Evolutionary conservation across 2,113 vertebrate genomes (phyloP).

Genomic region (Mastomys natalensis): DNA sequence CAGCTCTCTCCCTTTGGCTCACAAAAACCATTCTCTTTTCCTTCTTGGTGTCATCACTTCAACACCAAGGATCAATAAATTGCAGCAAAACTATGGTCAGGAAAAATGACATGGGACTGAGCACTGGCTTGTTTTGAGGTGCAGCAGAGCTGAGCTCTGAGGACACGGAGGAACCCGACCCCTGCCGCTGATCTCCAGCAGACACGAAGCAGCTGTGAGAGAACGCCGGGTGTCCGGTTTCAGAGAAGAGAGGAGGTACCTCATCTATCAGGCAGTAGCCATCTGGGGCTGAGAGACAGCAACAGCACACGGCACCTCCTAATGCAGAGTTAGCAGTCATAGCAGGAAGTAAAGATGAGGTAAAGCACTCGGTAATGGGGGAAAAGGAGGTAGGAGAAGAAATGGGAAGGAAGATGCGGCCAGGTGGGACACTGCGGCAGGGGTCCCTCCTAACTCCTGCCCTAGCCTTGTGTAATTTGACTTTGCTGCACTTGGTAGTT

Average conservation of each 20-base stretch:
- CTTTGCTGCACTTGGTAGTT: background rate
- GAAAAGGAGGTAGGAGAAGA: background rate
- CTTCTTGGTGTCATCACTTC: constrained; percentile 38
- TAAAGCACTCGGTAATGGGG: background rate
- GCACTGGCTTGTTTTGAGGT: constrained; percentile 59
- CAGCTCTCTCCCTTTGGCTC: background rate
- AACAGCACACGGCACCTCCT: background rate
- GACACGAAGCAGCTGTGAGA: constrained; percentile 43
- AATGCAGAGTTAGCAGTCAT: background rate
- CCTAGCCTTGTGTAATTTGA: background rate
- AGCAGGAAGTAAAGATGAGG: background rate
- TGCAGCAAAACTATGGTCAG: background rate
- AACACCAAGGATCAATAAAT: constrained; percentile 9
- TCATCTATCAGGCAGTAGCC: constrained; percentile 25
- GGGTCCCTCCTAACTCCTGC: background rate
- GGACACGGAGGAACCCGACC: constrained; percentile 9
- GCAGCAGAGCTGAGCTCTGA: constrained; percentile 24
- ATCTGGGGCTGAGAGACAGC: background rate
- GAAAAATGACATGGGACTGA: constrained; percentile 13
- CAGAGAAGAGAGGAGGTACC: constrained; percentile 11
- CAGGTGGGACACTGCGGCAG: no score
- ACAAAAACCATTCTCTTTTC: background rate
- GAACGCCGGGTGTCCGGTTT: constrained; percentile 51
- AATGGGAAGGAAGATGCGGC: no score
- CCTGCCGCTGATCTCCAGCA: constrained; percentile 42